phyloP scores from a whole-genome alignment of 35 echinoderm and acorn worm genomes.

The Heliocidaris tuberculata region DNA sequence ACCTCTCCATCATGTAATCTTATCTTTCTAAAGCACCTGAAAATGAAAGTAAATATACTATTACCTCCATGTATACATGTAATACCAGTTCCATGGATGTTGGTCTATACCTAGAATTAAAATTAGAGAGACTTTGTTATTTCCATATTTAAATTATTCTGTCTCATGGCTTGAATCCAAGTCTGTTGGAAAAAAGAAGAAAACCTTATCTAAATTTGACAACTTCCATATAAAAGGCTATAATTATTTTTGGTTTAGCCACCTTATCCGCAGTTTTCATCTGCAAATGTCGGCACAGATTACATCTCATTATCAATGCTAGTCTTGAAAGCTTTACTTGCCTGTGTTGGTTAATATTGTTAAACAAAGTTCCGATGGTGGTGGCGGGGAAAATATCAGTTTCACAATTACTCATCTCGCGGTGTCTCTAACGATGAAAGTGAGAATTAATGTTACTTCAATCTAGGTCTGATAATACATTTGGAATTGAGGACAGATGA shows the following conservation, averaged over 20 bases:
- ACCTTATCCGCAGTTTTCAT: background rate
- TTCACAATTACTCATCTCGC: background rate
- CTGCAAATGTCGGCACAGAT: background rate
- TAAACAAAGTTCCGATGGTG: background rate
- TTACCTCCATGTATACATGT: background rate
- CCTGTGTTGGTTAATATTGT: background rate
- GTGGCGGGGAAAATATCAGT: background rate
- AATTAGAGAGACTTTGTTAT: background rate
- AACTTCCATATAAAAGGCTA: background rate
- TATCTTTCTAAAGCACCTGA: background rate
- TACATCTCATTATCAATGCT: background rate
- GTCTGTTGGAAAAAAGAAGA: background rate
- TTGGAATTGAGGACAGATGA: background rate
- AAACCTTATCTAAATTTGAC: background rate
- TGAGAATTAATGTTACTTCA: background rate
- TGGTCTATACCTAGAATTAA: background rate
- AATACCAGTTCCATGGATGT: background rate
- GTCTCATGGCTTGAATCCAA: background rate
- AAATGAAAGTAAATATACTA: background rate
- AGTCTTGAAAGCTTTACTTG: background rate
- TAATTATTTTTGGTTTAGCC: constrained; percentile 3
- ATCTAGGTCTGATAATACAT: background rate
- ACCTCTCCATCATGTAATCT: no score
- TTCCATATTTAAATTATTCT: background rate
- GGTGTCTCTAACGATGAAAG: background rate